Percentiles rank a stretch among this genome's conserved stretches.
These are phyloP conservation scores for Trinorchestia longiramus DNA, from an alignment of 1,140 invertebrate genomes.

Conservation along the genomic window DNA sequence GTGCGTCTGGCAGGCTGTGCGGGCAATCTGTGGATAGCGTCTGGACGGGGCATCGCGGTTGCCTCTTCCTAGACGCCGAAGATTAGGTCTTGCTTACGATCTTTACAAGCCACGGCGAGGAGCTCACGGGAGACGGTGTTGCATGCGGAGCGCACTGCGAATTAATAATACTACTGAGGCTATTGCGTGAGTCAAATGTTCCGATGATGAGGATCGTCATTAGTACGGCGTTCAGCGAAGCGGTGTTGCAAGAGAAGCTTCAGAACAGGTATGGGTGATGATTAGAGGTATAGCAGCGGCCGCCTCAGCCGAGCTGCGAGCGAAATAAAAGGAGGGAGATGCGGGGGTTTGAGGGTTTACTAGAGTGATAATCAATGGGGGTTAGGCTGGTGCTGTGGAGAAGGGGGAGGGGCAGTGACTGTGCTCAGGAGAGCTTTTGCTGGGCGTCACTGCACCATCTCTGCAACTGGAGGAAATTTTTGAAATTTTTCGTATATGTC, in stretches of 20 bases:
- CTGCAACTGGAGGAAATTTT: conserved; percentile 46
- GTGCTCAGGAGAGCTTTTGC: conserved; percentile 42
- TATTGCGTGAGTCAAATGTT: conserved; percentile 44
- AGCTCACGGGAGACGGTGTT: conserved; percentile 3
- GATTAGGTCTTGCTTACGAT: conserved; percentile 35
- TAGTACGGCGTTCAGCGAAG: conserved; percentile 31
- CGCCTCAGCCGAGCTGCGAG: conserved; percentile 43
- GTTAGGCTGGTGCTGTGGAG: conserved; percentile 33
- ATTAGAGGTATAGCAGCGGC: conserved; percentile 49
- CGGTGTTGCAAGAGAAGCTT: conserved; percentile 29
- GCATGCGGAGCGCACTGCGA: neutral
- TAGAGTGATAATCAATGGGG: conserved; percentile 55
- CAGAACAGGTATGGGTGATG: conserved; percentile 53
- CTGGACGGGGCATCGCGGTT: conserved; percentile 19
- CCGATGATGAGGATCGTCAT: conserved; percentile 6
- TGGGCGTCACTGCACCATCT: conserved; percentile 50
- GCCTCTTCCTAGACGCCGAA: conserved; percentile 7
- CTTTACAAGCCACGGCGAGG: conserved; percentile 4
- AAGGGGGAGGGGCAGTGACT: conserved; percentile 47
- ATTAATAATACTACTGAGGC: conserved; percentile 26
- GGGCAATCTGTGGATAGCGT: conserved; percentile 23
- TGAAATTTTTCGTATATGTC: conserved; percentile 31
- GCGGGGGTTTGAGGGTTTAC: conserved; percentile 54
- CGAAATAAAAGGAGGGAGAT: conserved; percentile 54
- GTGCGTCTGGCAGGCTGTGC: conserved; percentile 44